A percentile compares a stretch with the other conserved stretches of the same genome.
These are phyloP conservation scores for Bombus sylvicola DNA, from an alignment of 1,140 invertebrate species.

Conservation along the genomic window DNA sequence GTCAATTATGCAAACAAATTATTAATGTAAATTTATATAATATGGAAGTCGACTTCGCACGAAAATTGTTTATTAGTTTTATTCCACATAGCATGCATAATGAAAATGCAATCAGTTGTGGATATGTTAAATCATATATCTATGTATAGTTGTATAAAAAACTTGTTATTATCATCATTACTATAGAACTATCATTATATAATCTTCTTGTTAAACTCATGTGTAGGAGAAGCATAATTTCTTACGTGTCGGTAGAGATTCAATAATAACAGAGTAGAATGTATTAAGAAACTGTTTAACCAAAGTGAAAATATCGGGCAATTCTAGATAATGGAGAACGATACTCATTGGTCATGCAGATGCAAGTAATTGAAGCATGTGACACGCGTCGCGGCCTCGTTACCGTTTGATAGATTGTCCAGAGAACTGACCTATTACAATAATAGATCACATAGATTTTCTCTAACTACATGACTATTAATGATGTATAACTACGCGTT, in stretches of 20 bases:
- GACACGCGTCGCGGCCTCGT: slow-evolving; percentile 35
- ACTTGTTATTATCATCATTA: not conserved
- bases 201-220: not conserved
- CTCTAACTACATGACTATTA: slow-evolving; percentile 43
- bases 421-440: slow-evolving; percentile 52
- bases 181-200: not conserved
- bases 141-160: not conserved
- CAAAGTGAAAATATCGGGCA: not conserved
- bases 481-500: slow-evolving; percentile 16
- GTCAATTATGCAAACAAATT: no score
- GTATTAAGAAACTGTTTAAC: not conserved
- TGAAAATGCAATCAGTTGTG: not conserved
- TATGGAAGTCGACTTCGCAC: not conserved
- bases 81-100: not conserved
- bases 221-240: not conserved
- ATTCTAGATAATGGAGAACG: not conserved
- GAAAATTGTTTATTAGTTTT: not conserved
- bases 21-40: not conserved
- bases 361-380: slow-evolving; percentile 45
- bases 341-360: slow-evolving; percentile 45
- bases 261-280: not conserved
- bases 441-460: slow-evolving; percentile 58
- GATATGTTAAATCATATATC: not conserved
- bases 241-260: not conserved
- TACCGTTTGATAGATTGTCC: slow-evolving; percentile 45